A percentile compares a stretch with the other conserved stretches of the same genome.
Evolutionary conservation across 2,888 invertebrate genomes (phyloP).

Genomic region (Xestobium rufovillosum): DNA sequence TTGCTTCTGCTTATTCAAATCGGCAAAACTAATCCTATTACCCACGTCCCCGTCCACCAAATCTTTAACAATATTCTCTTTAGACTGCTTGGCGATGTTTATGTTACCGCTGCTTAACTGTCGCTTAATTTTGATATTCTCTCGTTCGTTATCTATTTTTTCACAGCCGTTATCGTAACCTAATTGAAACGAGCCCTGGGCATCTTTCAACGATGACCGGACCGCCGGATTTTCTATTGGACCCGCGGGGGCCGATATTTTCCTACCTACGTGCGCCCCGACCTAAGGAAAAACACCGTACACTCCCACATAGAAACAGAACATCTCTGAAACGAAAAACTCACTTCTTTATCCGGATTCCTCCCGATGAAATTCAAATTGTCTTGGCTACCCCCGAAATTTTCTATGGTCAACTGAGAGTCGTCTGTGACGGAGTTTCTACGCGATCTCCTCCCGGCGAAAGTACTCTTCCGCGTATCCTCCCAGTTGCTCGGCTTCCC

Average conservation of each 20-base stretch:
- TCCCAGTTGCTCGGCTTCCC: constrained; percentile 84
- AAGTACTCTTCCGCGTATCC: constrained; percentile 61
- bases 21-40: constrained; percentile 65
- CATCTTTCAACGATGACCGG: constrained; percentile 69
- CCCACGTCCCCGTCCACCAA: constrained; percentile 51
- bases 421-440: constrained; percentile 80
- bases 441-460: constrained; percentile 76
- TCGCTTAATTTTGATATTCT: constrained; percentile 46
- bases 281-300: constrained; percentile 25
- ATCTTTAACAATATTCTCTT: constrained; percentile 48
- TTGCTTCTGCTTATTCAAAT: constrained; percentile 53
- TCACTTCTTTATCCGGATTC: constrained; percentile 69
- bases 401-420: constrained; percentile 84
- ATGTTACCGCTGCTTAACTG: constrained; percentile 56
- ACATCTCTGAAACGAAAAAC: constrained; percentile 15
- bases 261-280: constrained; percentile 45
- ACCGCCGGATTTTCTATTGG: constrained; percentile 57
- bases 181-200: constrained; percentile 60
- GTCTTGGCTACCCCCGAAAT: constrained; percentile 89
- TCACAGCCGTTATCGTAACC: constrained; percentile 57
- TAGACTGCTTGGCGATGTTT: constrained; percentile 42
- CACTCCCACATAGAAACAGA: background rate
- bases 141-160: constrained; percentile 54
- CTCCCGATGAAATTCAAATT: constrained; percentile 76
- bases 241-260: constrained; percentile 49